These are phyloP conservation scores for Urocyon cinereoargenteus DNA, from an alignment of 2,797 vertebrate genomes.

Conservation along the genomic window DNA sequence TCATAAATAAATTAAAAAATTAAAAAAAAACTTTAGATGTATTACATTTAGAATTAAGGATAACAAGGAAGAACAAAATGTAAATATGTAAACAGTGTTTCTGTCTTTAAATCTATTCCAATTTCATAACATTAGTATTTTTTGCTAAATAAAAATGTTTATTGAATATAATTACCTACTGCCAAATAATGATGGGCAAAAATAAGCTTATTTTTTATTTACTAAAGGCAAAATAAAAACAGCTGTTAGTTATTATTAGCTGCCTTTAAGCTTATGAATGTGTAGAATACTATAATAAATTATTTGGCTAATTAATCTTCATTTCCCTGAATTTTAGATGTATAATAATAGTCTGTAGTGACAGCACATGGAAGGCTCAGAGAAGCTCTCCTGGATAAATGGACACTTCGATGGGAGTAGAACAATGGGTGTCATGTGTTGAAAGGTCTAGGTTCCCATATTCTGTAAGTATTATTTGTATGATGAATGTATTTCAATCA, in stretches of 20 bases:
- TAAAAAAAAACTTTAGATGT: no score
- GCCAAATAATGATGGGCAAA: conserved; percentile 37
- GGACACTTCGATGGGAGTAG: not conserved
- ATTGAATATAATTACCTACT: conserved; percentile 40
- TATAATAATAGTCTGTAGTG: conserved; percentile 30
- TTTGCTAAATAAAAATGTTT: not conserved
- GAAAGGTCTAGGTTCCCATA: not conserved
- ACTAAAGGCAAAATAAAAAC: conserved; percentile 22
- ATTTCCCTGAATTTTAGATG: conserved; percentile 43
- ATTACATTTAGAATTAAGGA: not conserved
- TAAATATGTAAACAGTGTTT: not conserved
- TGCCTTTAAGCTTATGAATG: conserved; percentile 5
- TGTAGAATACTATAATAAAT: conserved; percentile 27
- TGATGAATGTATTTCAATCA: not conserved
- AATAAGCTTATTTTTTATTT: conserved; percentile 60
- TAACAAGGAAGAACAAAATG: not conserved
- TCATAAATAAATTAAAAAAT: no score
- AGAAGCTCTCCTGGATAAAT: not conserved
- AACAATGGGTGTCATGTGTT: not conserved
- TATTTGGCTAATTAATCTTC: conserved; percentile 56
- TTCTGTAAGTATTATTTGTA: not conserved
- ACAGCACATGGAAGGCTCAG: not conserved
- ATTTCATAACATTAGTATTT: not conserved
- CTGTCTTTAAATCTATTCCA: not conserved
- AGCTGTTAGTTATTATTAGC: conserved; percentile 54